A percentile compares a stretch with the other conserved stretches of the same genome.
Evolutionary conservation across 1,140 invertebrate genomes (phyloP).

Genomic region (Venturia canescens): DNA sequence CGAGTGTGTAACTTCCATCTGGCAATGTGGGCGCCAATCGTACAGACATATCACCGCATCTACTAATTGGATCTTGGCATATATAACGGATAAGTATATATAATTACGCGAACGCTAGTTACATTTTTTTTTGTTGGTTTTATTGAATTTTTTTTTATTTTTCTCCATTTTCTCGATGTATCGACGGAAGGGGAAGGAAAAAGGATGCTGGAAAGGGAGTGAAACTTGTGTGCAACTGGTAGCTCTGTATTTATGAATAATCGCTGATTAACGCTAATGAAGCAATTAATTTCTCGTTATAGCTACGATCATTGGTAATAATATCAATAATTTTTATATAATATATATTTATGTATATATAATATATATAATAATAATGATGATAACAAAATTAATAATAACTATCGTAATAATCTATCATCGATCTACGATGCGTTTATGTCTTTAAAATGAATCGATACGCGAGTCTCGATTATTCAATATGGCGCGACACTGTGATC

Average conservation of each 20-base stretch:
- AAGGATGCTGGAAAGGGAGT: not conserved
- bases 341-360: not conserved
- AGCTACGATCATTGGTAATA: not conserved
- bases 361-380: not conserved
- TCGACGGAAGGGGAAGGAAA: not conserved
- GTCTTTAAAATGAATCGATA: constrained; percentile 23
- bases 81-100: constrained; percentile 1
- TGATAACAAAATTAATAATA: not conserved
- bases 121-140: not conserved
- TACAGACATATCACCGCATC: not conserved
- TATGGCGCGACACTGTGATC: not conserved
- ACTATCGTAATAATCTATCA: constrained; percentile 15
- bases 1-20: not conserved
- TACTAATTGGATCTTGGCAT: constrained; percentile 8
- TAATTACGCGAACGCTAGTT: not conserved
- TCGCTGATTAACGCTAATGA: constrained; percentile 14
- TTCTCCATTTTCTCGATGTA: not conserved
- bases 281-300: constrained; percentile 9
- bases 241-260: not conserved
- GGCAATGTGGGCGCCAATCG: not conserved
- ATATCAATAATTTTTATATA: not conserved
- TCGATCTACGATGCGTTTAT: constrained; percentile 13
- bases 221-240: not conserved
- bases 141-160: not conserved
- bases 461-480: not conserved